These are phyloP conservation scores for Rhynchopsitta pachyrhyncha DNA, from an alignment of 2,113 vertebrate species.

Conservation along the genomic window DNA sequence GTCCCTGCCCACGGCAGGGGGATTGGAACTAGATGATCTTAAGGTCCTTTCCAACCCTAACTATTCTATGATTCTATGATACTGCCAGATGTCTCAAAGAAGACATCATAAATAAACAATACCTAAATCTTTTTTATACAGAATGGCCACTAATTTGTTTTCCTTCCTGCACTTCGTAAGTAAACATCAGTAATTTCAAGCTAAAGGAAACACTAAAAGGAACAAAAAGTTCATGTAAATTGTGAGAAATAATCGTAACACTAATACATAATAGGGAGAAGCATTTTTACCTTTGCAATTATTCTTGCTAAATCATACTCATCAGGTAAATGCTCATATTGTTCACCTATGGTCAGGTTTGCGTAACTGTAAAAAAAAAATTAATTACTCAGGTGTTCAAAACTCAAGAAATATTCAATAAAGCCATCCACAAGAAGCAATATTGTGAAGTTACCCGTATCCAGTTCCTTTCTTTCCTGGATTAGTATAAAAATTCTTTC, in stretches of 20 bases:
- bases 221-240: neutral
- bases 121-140: neutral
- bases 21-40: no score
- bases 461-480: slow-evolving; percentile 87
- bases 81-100: neutral
- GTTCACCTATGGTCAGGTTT: slow-evolving; percentile 83
- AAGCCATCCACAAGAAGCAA: neutral
- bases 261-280: neutral
- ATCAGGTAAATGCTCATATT: slow-evolving; percentile 74
- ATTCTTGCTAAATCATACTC: slow-evolving; percentile 72
- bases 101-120: neutral
- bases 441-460: slow-evolving; percentile 78
- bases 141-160: neutral
- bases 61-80: neutral
- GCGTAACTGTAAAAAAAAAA: slow-evolving; percentile 76
- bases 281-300: slow-evolving; percentile 76
- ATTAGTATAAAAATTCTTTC: slow-evolving; percentile 85
- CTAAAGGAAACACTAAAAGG: neutral
- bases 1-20: no score
- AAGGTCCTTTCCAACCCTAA: no score
- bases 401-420: neutral
- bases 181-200: neutral
- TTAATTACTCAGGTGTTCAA: neutral
- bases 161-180: neutral
- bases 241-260: neutral